Evolutionary conservation across 1,140 invertebrate genomes (phyloP).

Genomic region (Chlorops oryzae): DNA sequence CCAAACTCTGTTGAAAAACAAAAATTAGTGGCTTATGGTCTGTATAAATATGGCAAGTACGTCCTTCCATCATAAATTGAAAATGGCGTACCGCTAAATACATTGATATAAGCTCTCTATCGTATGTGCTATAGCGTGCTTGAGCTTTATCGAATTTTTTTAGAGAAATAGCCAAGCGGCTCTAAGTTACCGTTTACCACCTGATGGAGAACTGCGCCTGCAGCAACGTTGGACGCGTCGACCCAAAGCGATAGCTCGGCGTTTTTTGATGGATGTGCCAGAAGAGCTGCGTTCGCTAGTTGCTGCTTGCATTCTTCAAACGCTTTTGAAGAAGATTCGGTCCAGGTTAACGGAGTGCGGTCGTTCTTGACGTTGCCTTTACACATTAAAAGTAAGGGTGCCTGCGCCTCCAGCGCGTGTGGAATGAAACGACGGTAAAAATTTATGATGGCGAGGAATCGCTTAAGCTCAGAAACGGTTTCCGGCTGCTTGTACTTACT

Average conservation of each 20-base stretch:
- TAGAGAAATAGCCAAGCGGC: slow-evolving; percentile 31
- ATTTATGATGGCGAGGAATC: slow-evolving; percentile 5
- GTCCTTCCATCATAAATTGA: slow-evolving; percentile 32
- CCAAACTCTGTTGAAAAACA: slow-evolving; percentile 18
- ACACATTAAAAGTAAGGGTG: neutral
- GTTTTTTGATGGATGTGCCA: slow-evolving; percentile 20
- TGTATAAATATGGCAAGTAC: slow-evolving; percentile 35
- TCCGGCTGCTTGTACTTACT: neutral
- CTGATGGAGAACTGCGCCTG: too few species aligned
- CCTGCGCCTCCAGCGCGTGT: neutral
- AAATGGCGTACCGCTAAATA: slow-evolving; percentile 37
- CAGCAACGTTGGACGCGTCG: too few species aligned
- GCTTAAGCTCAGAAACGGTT: neutral
- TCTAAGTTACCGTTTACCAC: slow-evolving; percentile 16
- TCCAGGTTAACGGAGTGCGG: neutral
- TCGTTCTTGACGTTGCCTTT: neutral
- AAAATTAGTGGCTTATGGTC: slow-evolving; percentile 48
- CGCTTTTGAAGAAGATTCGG: neutral
- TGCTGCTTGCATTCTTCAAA: neutral
- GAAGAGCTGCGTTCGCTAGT: neutral
- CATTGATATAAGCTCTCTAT: slow-evolving; percentile 40
- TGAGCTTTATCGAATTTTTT: slow-evolving; percentile 20
- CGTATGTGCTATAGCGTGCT: slow-evolving; percentile 34
- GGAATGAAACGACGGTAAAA: slow-evolving; percentile 1
- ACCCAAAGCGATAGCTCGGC: slow-evolving; percentile 37